These are phyloP conservation scores for Macroteleia sp. DNA, from an alignment of 2,888 invertebrate genomes.

Conservation along the genomic window DNA sequence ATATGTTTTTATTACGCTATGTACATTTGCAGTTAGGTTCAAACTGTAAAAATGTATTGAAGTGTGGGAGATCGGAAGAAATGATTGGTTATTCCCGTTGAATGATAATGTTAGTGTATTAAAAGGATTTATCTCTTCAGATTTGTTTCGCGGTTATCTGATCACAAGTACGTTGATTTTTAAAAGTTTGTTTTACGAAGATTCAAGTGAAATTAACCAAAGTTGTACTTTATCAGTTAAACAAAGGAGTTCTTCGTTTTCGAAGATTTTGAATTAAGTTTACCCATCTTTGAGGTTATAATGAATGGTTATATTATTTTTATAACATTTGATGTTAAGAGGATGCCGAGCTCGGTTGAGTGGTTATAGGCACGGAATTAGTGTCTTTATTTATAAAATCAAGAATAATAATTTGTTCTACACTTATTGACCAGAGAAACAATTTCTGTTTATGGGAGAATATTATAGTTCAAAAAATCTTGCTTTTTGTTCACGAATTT, in stretches of 20 bases:
- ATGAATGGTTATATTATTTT: slow-evolving; percentile 39
- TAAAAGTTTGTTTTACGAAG: slow-evolving; percentile 12
- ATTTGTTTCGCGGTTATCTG: slow-evolving; percentile 1
- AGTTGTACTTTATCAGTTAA: slow-evolving; percentile 35
- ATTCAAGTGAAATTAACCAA: slow-evolving; percentile 32
- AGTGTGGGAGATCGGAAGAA: neutral
- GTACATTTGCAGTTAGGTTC: neutral
- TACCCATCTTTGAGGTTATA: slow-evolving; percentile 16
- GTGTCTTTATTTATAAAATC: too few species aligned
- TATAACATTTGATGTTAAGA: slow-evolving; percentile 23
- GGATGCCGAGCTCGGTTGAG: too few species aligned
- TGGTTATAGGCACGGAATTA: too few species aligned
- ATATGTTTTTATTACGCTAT: neutral
- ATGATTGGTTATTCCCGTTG: slow-evolving; percentile 31
- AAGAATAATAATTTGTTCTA: too few species aligned
- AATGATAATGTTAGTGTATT: slow-evolving; percentile 43
- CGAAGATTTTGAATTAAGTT: slow-evolving; percentile 32
- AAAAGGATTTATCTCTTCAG: slow-evolving; percentile 33
- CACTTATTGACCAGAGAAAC: too few species aligned
- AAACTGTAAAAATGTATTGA: slow-evolving; percentile 3
- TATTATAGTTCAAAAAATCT: too few species aligned
- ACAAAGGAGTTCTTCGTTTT: neutral
- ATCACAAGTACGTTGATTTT: slow-evolving; percentile 21
- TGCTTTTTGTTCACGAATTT: too few species aligned
- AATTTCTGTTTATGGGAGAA: too few species aligned